A percentile compares a stretch with the other conserved stretches of the same genome.
Evolutionary conservation across 1,140 invertebrate genomes (phyloP).

Genomic region (Calliphora vicina): DNA sequence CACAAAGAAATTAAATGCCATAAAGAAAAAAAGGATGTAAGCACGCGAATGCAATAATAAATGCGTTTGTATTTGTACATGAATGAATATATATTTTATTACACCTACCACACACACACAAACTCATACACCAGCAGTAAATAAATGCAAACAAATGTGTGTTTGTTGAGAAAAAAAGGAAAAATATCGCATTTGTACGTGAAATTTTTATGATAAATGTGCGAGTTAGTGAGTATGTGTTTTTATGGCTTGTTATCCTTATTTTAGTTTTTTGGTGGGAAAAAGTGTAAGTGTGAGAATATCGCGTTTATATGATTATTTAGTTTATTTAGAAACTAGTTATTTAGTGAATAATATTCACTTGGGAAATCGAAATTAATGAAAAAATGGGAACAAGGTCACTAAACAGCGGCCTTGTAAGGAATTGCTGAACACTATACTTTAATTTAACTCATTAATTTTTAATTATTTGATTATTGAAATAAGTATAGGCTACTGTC

Average conservation of each 20-base stretch:
- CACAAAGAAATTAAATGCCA: not conserved
- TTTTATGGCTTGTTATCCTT: not conserved
- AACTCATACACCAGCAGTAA: not conserved
- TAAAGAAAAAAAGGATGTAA: not conserved
- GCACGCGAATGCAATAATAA: not conserved
- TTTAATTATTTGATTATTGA: no score
- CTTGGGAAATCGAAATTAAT: no score
- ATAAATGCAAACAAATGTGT: not conserved
- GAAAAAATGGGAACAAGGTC: no score
- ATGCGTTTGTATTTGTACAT: not conserved
- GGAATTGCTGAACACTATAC: no score
- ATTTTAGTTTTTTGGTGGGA: not conserved
- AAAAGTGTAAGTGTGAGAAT: not conserved
- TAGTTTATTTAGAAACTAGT: no score
- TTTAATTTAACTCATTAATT: no score
- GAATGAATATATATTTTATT: not conserved
- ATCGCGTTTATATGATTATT: not conserved
- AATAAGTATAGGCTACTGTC: no score
- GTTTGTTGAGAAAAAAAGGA: not conserved
- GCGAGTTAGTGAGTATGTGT: not conserved
- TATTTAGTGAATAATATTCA: no score
- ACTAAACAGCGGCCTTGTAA: no score
- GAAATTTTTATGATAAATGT: not conserved
- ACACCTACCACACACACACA: not conserved
- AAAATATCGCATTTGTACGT: not conserved